phyloP scores from a whole-genome alignment of 2,888 invertebrate species.

The Leptarthrus brevirostris region DNA sequence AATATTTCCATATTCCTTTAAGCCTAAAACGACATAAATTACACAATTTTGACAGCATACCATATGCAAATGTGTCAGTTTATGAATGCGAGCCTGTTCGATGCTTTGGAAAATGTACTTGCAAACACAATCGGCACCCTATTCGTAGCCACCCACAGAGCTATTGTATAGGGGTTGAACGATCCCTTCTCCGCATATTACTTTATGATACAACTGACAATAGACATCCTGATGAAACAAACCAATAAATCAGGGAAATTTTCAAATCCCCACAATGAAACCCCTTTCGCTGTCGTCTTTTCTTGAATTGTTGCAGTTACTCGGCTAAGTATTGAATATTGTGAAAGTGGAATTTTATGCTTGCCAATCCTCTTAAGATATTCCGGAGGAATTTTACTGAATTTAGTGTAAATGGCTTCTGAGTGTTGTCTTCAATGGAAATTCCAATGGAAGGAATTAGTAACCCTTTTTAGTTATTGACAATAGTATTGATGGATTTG shows the following conservation, averaged over 20 bases:
- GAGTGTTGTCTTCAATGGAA: background rate
- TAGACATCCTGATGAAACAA: slow-evolving; percentile 49
- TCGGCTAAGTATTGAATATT: background rate
- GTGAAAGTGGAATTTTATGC: background rate
- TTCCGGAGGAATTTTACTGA: background rate
- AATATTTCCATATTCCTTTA: slow-evolving; percentile 39
- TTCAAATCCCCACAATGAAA: slow-evolving; percentile 25
- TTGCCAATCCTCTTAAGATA: background rate
- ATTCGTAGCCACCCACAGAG: slow-evolving; percentile 34
- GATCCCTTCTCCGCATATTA: slow-evolving; percentile 34
- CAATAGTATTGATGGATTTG: no score
- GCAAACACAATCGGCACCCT: slow-evolving; percentile 18
- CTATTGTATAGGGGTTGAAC: background rate
- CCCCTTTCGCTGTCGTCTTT: slow-evolving; percentile 1
- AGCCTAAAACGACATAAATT: slow-evolving; percentile 46
- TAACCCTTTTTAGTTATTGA: background rate
- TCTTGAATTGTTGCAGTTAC: background rate
- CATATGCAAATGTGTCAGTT: slow-evolving; percentile 48
- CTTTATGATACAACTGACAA: slow-evolving; percentile 48
- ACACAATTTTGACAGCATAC: slow-evolving; percentile 47
- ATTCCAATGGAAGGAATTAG: background rate
- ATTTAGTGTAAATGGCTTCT: background rate
- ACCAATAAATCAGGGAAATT: slow-evolving; percentile 47
- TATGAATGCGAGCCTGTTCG: slow-evolving; percentile 35
- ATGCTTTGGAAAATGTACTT: slow-evolving; percentile 38